A percentile compares a stretch with the other conserved stretches of the same genome.
Evolutionary conservation across 2,113 vertebrate genomes (phyloP).

Genomic region (Drymodes brunneopygia): DNA sequence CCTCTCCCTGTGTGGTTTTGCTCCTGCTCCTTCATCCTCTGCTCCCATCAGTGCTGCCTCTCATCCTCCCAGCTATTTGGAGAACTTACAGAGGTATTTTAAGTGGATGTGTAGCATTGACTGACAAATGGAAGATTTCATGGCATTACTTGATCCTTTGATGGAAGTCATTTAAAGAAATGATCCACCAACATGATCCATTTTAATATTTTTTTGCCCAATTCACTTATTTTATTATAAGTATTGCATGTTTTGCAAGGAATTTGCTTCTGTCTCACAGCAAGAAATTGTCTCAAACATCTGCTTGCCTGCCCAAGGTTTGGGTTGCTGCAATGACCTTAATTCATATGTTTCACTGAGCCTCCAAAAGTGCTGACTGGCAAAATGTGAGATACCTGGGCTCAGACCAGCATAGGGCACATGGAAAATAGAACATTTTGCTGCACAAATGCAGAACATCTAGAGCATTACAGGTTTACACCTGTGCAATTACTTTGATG

Average conservation of each 20-base stretch:
- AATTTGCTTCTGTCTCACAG: background rate
- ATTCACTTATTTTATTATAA: background rate
- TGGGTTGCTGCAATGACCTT: background rate
- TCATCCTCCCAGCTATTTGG: background rate
- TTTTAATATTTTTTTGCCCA: background rate
- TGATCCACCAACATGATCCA: background rate
- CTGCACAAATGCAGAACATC: background rate
- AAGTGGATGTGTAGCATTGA: background rate
- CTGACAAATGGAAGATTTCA: background rate
- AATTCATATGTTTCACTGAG: background rate
- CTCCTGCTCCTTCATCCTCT: background rate
- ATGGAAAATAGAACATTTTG: background rate
- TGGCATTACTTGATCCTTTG: background rate
- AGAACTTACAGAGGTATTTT: background rate
- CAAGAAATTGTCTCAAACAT: background rate
- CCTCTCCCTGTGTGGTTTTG: background rate
- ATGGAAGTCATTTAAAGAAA: background rate
- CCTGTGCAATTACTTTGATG: conserved; percentile 45
- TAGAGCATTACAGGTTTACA: background rate
- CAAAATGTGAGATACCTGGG: background rate
- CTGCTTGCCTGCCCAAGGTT: background rate
- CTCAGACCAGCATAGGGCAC: background rate
- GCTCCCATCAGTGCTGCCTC: background rate
- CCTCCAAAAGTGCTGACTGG: background rate
- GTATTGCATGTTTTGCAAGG: background rate